Evolutionary conservation across 2,888 invertebrate species (phyloP), one percentile per base, ranked within the genome.

Genomic region (Artemia sp.): DNA sequence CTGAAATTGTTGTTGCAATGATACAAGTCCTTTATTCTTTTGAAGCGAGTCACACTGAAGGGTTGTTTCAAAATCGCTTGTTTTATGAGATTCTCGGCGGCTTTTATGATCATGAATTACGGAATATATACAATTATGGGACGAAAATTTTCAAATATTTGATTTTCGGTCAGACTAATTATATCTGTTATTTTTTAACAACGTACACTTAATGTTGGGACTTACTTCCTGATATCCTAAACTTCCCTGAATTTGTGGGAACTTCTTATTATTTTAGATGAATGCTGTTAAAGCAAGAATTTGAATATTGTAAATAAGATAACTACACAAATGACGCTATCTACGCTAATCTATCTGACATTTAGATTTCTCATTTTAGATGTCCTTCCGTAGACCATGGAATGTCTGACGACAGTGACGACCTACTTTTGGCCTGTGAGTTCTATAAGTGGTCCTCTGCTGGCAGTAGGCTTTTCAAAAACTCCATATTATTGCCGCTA

Each of bases 391-490:
- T 78, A 86, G 53, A 76, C 92, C 67, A 82, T 86, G 4, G 82
- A 84, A 70, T 82, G 92, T 69, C 81, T 92, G 67, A 83, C 85
- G 69, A 92, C 92, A 0, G 80, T n/a, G n/a, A n/a, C n/a, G n/a
- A n/a, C n/a, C n/a, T n/a, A 81, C 24, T 80, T 92, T 66, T 81
- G 91, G 68, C 87, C 90, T 0, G 89, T 90, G 74, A 77, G 79
- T 76, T n/a, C n/a, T n/a, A n/a, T n/a, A n/a, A n/a, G n/a, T n/a
- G n/a, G n/a, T n/a, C n/a, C n/a, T n/a, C n/a, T n/a, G n/a, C n/a
- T n/a, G n/a, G n/a, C n/a, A n/a, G n/a, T n/a, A n/a, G n/a, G n/a
- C n/a, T n/a, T n/a, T n/a, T n/a, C n/a, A n/a, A n/a, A n/a, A n/a
- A n/a, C n/a, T n/a, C n/a, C n/a, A n/a, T n/a, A n/a, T n/a, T n/a